Evolutionary conservation across 2,888 invertebrate species (phyloP).

Genomic region (Micoletzkya japonica): DNA sequence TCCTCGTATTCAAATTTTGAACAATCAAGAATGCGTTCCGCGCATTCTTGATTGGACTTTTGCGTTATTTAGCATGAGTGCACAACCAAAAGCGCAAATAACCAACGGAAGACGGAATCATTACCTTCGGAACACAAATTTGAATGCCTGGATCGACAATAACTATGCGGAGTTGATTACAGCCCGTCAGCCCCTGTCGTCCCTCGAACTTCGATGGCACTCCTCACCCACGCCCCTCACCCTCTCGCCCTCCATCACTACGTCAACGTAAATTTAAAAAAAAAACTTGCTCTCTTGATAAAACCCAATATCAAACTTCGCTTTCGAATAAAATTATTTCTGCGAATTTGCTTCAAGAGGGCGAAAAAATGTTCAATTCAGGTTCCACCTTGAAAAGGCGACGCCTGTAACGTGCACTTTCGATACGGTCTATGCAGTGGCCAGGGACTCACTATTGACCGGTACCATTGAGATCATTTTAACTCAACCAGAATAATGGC

Average conservation of each 20-base stretch:
- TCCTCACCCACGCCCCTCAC: background rate
- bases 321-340: too few relatives aligned
- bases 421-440: conserved; percentile 17
- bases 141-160: background rate
- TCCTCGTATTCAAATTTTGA: too few relatives aligned
- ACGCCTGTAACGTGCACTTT: conserved; percentile 12
- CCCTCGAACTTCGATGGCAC: background rate
- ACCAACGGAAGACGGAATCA: background rate
- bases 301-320: too few relatives aligned
- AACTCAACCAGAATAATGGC: too few relatives aligned
- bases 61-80: too few relatives aligned
- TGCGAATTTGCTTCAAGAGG: background rate
- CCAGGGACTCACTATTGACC: conserved; percentile 5
- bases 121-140: background rate
- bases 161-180: background rate
- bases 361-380: background rate
- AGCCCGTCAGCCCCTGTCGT: conserved; percentile 18
- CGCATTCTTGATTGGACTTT: too few relatives aligned
- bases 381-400: conserved; percentile 11
- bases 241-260: conserved; percentile 19
- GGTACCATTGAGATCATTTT: too few relatives aligned
- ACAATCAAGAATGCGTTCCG: too few relatives aligned
- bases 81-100: background rate
- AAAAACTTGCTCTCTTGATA: background rate
- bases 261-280: conserved; percentile 5